Base-by-base conservation (phyloP, 2,888 invertebrate genomes). In the Sesamia inferens region DNA sequence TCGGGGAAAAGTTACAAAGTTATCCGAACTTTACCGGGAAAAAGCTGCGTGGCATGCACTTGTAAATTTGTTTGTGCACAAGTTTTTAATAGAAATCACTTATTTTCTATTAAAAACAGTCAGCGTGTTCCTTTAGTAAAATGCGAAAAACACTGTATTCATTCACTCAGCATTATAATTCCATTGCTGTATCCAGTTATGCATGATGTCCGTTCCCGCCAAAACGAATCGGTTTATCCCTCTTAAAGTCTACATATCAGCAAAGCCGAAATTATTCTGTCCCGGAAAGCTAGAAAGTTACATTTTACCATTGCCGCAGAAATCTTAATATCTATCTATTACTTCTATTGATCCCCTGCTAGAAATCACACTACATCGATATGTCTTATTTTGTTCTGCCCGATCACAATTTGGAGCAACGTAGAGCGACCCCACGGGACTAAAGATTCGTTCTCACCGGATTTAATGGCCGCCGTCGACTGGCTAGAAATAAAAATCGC, bases 401-500 rank as follows among this genome's bases (percentile, higher is more conserved):
- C 78, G 83, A 83, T 88, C 79, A 85, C 80, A 76, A 72, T 83
- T 68, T 76, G 57, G 69, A 63, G 72, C 73, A 54, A 80, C 65
- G 71, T 66, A 61, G 75, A 84, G 78, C 63, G 71, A 62, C 69
- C 89, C 85, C 87, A 72, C 61, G 87, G 84, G 90, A 85, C 79
- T 76, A 81, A 69, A 82, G 84, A 82, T 76, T 72, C 77, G 78
- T 76, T 84, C 83, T 84, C 85, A 81, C 78, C 81, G 87, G 88
- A 88, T 89, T 90, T 90, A 91, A 90, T 89, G 90, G 89, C 80
- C 88, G 86, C 76, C 82, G 87, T 78, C 81, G 81, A 86, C 81
- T 81, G 83, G 87, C 85, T 85, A 86, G 89, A 90, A 92, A 93
- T 93, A 94, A 94, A 94, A 94, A 91, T 92, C 92, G 88, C 92